Percentiles rank a stretch among this genome's conserved stretches.
phyloP scores from a whole-genome alignment of 2,888 invertebrate genomes.

The Seira sanloemensis region DNA sequence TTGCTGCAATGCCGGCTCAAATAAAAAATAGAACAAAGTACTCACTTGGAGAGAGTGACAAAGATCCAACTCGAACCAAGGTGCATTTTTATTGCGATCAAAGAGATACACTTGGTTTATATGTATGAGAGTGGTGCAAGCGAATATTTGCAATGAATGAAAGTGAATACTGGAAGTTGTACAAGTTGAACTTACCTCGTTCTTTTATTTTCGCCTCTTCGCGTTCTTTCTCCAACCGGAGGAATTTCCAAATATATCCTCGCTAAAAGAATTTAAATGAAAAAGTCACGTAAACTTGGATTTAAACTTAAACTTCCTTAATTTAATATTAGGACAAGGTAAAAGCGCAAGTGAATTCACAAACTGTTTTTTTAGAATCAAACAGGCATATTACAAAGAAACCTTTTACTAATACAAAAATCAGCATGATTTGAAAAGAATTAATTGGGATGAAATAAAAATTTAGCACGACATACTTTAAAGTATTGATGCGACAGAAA shows the following conservation, averaged over 20 bases:
- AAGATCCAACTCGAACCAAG: background rate
- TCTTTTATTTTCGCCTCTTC: slow-evolving; percentile 58
- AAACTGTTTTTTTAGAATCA: too few species aligned
- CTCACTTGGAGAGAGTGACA: background rate
- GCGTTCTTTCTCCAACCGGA: slow-evolving; percentile 65
- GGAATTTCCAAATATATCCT: slow-evolving; percentile 68
- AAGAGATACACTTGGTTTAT: background rate
- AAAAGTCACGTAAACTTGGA: too few species aligned
- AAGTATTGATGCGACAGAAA: too few species aligned
- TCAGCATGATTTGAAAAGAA: too few species aligned
- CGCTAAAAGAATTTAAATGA: slow-evolving; percentile 48
- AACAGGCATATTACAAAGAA: too few species aligned
- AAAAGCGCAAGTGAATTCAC: too few species aligned
- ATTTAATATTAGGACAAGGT: too few species aligned
- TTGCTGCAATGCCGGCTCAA: background rate
- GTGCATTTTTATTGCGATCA: background rate
- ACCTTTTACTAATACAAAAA: too few species aligned
- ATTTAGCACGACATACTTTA: too few species aligned
- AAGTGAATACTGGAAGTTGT: background rate
- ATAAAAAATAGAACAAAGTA: background rate
- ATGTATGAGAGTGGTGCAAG: background rate
- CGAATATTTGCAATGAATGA: background rate
- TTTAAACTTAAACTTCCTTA: too few species aligned
- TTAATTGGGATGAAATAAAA: too few species aligned
- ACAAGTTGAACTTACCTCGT: slow-evolving; percentile 41